Evolutionary conservation across 2,113 vertebrate genomes (phyloP).

Genomic region (Anguilla japonica): DNA sequence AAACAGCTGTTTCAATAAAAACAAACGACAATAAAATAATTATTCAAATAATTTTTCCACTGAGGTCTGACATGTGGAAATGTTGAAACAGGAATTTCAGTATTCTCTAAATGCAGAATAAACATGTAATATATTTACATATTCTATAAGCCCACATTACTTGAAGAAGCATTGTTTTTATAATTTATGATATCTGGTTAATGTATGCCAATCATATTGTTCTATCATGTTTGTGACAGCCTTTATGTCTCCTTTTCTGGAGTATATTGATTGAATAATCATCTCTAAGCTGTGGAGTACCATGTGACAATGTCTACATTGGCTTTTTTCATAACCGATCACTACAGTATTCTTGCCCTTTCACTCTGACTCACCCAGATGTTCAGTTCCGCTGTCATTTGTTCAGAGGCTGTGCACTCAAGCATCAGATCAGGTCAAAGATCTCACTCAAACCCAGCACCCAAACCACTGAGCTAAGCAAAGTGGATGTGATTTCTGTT

Average conservation of each 20-base stretch:
- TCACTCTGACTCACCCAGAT: neutral
- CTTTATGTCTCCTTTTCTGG: too few relatives aligned
- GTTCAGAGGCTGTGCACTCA: neutral
- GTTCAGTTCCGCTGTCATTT: neutral
- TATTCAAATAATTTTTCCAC: too few relatives aligned
- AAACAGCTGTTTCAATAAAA: too few relatives aligned
- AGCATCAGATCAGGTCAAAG: neutral
- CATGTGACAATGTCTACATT: neutral
- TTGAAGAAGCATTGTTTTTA: neutral
- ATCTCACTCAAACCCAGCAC: neutral
- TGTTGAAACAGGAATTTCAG: too few relatives aligned
- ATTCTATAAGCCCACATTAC: neutral
- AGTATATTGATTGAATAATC: too few relatives aligned
- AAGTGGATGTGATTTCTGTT: neutral
- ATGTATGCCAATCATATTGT: too few relatives aligned
- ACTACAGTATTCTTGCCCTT: neutral
- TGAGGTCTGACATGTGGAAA: too few relatives aligned
- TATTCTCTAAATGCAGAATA: too few relatives aligned
- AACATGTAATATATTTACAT: neutral
- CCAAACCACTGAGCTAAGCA: slow-evolving; percentile 3
- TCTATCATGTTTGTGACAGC: too few relatives aligned
- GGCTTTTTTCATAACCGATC: neutral
- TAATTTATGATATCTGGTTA: too few relatives aligned
- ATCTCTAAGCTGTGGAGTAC: neutral
- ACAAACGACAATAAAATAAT: too few relatives aligned